phyloP scores from a whole-genome alignment of 2,113 vertebrate genomes.

The sheep (Ovis aries) region ARS-UI_Ramb_v3.0 NC_056055.1:193978001-193978500 shows the following conservation, averaged over 20 bases:
- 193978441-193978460: neutral
- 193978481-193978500: neutral
- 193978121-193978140: neutral
- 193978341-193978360: neutral
- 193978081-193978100: neutral
- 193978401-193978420: no score
- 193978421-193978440: neutral
- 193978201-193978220: neutral
- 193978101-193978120: neutral
- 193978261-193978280: neutral
- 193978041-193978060: neutral
- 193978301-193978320: rapidly evolving
- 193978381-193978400: neutral
- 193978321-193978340: neutral
- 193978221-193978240: neutral
- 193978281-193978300: neutral
- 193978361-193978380: neutral
- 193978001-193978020: neutral
- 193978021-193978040: neutral
- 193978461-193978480: neutral
- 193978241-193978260: neutral
- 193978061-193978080: neutral
- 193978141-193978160: neutral
- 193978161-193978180: neutral
- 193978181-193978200: neutral